These are phyloP conservation scores for Cliona cf. orientalis DNA, from an alignment of 37 sponge, comb jelly and placozoan genomes.

Conservation along the genomic window DNA sequence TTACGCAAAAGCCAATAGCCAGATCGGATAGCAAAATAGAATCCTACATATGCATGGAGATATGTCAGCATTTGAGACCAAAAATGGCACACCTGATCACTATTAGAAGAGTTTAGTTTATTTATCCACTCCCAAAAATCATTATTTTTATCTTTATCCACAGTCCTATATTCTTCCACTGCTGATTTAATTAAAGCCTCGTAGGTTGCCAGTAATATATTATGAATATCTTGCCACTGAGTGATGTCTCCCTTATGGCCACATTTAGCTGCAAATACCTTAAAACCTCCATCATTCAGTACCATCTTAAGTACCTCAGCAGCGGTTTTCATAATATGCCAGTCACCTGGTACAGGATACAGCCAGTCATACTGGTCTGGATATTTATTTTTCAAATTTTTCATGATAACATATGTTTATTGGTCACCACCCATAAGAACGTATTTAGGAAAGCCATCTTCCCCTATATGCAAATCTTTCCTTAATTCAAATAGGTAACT, in stretches of 20 bases:
- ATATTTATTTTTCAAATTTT: background rate
- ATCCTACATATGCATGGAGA: conserved; percentile 11
- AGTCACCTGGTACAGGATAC: conserved; percentile 18
- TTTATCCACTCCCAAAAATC: conserved; percentile 18
- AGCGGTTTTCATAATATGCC: conserved; percentile 14
- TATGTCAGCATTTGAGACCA: background rate
- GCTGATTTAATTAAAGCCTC: background rate
- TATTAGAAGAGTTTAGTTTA: background rate
- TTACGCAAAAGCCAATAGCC: background rate
- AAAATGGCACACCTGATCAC: background rate
- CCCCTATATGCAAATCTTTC: background rate
- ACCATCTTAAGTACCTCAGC: conserved; percentile 1
- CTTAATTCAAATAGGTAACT: background rate
- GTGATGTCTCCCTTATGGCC: background rate
- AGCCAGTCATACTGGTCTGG: background rate
- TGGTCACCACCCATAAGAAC: conserved; percentile 6
- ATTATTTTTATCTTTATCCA: background rate
- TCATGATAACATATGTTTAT: conserved; percentile 5
- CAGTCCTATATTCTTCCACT: background rate
- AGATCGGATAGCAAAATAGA: conserved; percentile 8
- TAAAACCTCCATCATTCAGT: background rate
- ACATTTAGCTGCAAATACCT: background rate
- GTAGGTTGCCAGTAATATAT: background rate
- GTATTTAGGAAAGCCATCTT: background rate
- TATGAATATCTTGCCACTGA: conserved; percentile 33